Percentiles rank a stretch among this genome's conserved stretches.
Evolutionary conservation across 2,888 invertebrate genomes (phyloP).

Genomic region (Listrodromus nycthemerus): DNA sequence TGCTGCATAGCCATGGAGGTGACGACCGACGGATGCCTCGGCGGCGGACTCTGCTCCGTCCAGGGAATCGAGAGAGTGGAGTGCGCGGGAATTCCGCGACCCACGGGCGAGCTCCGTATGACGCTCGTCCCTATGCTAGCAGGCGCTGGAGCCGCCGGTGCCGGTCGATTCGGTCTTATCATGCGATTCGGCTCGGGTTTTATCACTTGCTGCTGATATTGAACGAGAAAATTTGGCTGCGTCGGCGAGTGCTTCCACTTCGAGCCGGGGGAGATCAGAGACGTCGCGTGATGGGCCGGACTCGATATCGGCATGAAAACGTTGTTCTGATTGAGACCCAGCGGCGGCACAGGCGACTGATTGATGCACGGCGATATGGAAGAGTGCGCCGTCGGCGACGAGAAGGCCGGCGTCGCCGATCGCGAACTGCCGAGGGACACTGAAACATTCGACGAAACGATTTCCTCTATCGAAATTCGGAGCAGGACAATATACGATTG

Average conservation of each 20-base stretch:
- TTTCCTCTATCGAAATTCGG: constrained; percentile 71
- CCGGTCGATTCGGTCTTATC: constrained; percentile 87
- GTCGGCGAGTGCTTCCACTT: constrained; percentile 84
- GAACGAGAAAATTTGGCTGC: constrained; percentile 84
- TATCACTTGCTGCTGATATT: constrained; percentile 83
- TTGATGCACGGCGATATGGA: constrained; percentile 88
- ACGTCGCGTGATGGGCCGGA: constrained; percentile 86
- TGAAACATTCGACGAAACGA: constrained; percentile 79
- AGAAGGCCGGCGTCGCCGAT: constrained; percentile 96
- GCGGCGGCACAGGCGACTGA: constrained; percentile 88
- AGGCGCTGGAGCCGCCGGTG: constrained; percentile 82
- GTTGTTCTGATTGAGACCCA: constrained; percentile 91
- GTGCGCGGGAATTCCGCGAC: constrained; percentile 77
- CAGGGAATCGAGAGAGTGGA: constrained; percentile 75
- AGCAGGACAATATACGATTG: constrained; percentile 59
- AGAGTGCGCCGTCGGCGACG: constrained; percentile 90
- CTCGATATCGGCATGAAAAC: constrained; percentile 96
- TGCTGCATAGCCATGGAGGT: constrained; percentile 81
- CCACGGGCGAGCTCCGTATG: constrained; percentile 92
- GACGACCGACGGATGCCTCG: constrained; percentile 82
- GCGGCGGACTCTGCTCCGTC: constrained; percentile 81
- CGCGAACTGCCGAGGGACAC: constrained; percentile 97
- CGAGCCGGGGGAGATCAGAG: constrained; percentile 80
- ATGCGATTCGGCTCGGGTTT: constrained; percentile 88
- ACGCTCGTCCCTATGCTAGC: constrained; percentile 89